Evolutionary conservation across 2,888 invertebrate genomes (phyloP).

Genomic region (Panzeria rudis): DNA sequence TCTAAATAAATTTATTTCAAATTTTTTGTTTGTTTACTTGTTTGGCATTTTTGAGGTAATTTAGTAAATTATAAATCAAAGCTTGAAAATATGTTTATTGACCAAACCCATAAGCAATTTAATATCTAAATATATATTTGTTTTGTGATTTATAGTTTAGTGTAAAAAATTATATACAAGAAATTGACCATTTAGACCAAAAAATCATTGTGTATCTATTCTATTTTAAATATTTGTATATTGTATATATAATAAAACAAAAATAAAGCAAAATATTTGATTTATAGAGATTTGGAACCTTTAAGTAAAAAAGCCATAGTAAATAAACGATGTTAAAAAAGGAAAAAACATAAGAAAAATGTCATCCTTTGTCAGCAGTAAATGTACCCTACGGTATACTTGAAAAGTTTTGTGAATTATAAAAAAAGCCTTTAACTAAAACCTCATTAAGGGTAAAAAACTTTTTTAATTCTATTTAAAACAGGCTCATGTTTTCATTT

Average conservation of each 20-base stretch:
- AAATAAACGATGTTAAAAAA: too few relatives aligned
- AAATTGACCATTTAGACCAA: too few relatives aligned
- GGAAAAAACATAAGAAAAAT: constrained; percentile 18
- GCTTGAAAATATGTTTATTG: constrained; percentile 56
- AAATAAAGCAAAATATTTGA: background rate
- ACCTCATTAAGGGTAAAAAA: background rate
- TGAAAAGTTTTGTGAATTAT: background rate
- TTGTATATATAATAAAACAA: background rate
- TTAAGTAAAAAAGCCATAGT: background rate
- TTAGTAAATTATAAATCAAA: constrained; percentile 51
- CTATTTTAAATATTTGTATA: background rate
- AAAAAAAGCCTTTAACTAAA: background rate
- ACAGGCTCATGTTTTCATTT: too few relatives aligned
- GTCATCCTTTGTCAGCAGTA: constrained; percentile 21
- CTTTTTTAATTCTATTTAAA: too few relatives aligned
- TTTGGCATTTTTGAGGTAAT: background rate
- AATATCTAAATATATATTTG: constrained; percentile 7
- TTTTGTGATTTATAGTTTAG: constrained; percentile 36
- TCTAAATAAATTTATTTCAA: background rate
- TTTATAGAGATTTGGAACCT: background rate
- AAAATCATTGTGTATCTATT: too few relatives aligned
- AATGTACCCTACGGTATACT: background rate
- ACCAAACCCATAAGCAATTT: constrained; percentile 20
- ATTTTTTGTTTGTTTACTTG: background rate
- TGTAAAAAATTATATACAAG: background rate